Evolutionary conservation across 2,797 vertebrate genomes (phyloP).

Genomic region (Platyrinchus mystaceus): DNA sequence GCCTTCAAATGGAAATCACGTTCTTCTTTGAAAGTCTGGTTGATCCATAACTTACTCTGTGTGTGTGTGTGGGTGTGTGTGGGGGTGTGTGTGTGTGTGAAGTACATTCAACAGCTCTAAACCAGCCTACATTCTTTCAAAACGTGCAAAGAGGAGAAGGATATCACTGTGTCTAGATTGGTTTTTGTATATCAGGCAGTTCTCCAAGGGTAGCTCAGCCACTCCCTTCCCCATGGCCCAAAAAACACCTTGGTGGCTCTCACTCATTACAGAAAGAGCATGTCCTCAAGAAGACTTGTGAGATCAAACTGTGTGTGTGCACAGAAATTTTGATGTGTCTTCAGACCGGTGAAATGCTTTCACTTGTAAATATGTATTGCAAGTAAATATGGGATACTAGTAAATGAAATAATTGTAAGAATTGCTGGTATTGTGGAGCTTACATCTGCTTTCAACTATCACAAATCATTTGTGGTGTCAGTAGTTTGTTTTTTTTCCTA

Average conservation of each 20-base stretch:
- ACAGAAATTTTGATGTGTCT: not conserved
- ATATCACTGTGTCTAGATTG: not conserved
- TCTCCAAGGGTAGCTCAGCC: not conserved
- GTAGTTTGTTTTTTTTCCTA: conserved; percentile 36
- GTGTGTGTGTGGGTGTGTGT: not conserved
- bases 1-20: not conserved
- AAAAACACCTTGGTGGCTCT: not conserved
- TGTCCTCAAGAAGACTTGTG: not conserved
- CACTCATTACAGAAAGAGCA: not conserved
- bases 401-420: conserved; percentile 32
- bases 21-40: not conserved
- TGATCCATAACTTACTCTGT: not conserved
- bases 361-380: not conserved
- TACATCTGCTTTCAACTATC: not conserved
- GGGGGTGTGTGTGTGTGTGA: not conserved
- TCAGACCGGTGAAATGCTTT: not conserved
- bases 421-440: not conserved
- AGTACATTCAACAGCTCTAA: not conserved
- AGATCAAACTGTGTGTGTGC: not conserved
- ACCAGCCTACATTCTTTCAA: not conserved
- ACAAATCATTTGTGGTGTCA: conserved; percentile 21
- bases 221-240: not conserved
- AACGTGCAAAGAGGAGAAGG: not conserved
- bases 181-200: not conserved
- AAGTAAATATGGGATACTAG: not conserved